Percentiles rank a stretch among this genome's conserved stretches.
These are phyloP conservation scores for Pasiphila rectangulata DNA, from an alignment of 2,888 invertebrate species.

Conservation along the genomic window DNA sequence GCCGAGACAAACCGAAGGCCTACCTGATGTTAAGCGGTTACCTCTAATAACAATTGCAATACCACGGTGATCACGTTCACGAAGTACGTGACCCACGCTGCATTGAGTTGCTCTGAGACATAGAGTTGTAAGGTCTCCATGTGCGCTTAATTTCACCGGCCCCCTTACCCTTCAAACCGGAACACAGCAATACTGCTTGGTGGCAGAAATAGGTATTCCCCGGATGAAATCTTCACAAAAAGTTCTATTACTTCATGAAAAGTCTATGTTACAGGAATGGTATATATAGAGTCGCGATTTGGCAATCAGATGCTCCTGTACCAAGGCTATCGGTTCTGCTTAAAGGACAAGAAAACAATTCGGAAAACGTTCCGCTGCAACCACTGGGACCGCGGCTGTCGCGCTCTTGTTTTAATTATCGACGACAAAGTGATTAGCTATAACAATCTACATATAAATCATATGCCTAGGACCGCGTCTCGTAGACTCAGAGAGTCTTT, in stretches of 20 bases:
- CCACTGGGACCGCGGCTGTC: constrained; percentile 42
- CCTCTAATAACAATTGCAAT: too few relatives aligned
- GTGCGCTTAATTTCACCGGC: too few relatives aligned
- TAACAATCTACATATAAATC: constrained; percentile 20
- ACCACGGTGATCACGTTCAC: too few relatives aligned
- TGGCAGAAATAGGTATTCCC: too few relatives aligned
- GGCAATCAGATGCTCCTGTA: constrained; percentile 36
- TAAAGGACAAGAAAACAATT: constrained; percentile 39
- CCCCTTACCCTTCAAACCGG: too few relatives aligned
- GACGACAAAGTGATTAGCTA: constrained; percentile 33
- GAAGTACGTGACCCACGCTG: too few relatives aligned
- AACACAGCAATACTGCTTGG: too few relatives aligned
- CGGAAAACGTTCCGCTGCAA: constrained; percentile 40
- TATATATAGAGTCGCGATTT: constrained; percentile 29
- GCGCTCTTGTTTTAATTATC: constrained; percentile 33
- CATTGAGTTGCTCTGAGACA: too few relatives aligned
- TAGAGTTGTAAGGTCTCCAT: too few relatives aligned
- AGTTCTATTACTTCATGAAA: not conserved
- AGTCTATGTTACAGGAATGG: constrained; percentile 20
- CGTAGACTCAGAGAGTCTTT: not conserved
- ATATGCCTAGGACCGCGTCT: not conserved
- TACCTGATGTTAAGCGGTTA: too few relatives aligned
- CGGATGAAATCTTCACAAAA: too few relatives aligned
- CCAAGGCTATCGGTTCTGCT: constrained; percentile 43
- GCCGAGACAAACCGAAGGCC: too few relatives aligned